Evolutionary conservation across 2,113 vertebrate genomes (phyloP).

Genomic region (Lathamus discolor): DNA sequence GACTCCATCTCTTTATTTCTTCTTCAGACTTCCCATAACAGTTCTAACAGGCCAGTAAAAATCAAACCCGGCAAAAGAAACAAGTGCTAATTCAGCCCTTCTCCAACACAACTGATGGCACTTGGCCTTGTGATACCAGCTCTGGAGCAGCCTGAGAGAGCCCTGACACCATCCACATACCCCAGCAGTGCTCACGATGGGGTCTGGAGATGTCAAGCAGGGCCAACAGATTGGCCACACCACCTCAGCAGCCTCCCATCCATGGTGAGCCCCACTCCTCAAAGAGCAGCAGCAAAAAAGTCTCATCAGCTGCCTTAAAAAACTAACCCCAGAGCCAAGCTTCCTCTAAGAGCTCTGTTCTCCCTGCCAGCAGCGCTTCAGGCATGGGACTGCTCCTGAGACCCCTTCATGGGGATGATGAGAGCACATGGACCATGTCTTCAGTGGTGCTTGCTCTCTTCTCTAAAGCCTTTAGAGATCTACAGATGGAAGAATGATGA

Average conservation of each 20-base stretch:
- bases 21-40: not conserved
- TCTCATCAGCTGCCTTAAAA: not conserved
- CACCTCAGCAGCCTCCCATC: not conserved
- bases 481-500: not conserved
- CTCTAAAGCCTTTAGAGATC: not conserved
- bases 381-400: not conserved
- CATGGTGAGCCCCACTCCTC: not conserved
- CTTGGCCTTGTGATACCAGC: not conserved
- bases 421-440: not conserved
- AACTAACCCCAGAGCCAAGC: not conserved
- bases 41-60: not conserved
- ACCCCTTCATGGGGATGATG: not conserved
- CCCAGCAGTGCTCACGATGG: not conserved
- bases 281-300: not conserved
- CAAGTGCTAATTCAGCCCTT: not conserved
- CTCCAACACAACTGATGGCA: not conserved
- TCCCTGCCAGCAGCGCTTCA: not conserved
- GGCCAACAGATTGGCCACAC: fast-evolving
- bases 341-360: not conserved
- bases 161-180: not conserved
- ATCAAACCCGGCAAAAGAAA: not conserved
- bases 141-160: not conserved
- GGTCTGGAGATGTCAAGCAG: not conserved
- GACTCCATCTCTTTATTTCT: not conserved
- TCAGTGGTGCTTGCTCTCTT: fast-evolving